A percentile compares a stretch with the other conserved stretches of the same genome.
phyloP scores from a whole-genome alignment of 2,888 invertebrate genomes.

The Megamerina dolium region DNA sequence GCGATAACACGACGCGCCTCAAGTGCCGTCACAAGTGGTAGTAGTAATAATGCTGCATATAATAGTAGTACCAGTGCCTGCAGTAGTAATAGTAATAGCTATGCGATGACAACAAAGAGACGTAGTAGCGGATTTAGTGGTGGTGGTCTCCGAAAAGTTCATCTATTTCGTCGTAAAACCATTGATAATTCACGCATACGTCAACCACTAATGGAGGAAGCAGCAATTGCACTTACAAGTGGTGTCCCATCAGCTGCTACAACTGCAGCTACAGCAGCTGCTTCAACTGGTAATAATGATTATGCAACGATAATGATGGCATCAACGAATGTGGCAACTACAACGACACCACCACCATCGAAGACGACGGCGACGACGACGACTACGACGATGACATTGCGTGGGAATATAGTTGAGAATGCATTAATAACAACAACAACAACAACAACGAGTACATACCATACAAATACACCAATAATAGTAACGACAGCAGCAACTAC shows the following conservation, averaged over 20 bases:
- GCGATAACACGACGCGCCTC: conserved; percentile 38
- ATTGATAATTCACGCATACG: conserved; percentile 39
- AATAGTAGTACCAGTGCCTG: conserved; percentile 19
- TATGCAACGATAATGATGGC: neutral
- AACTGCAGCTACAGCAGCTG: conserved; percentile 7
- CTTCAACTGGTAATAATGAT: neutral
- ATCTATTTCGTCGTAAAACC: conserved; percentile 41
- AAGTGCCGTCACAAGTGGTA: conserved; percentile 27
- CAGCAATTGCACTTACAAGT: conserved; percentile 9
- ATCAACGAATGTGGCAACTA: conserved; percentile 6
- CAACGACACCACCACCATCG: conserved; percentile 4
- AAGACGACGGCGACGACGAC: conserved; percentile 16
- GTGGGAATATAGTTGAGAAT: conserved; percentile 19
- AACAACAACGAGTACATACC: conserved; percentile 12
- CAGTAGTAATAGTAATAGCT: conserved; percentile 9
- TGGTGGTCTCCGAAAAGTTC: conserved; percentile 34
- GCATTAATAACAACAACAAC: conserved; percentile 15
- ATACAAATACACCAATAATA: conserved; percentile 11
- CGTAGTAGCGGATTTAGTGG: conserved; percentile 24
- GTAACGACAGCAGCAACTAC: conserved; percentile 14
- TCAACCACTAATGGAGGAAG: conserved; percentile 44
- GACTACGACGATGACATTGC: conserved; percentile 13
- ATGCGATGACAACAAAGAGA: conserved; percentile 3
- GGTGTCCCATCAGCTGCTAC: no score
- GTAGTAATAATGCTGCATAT: conserved; percentile 14